Evolutionary conservation across 2,113 vertebrate species (phyloP), one percentile per base, ranked within the genome.

Genomic region (Rhea americana): DNA sequence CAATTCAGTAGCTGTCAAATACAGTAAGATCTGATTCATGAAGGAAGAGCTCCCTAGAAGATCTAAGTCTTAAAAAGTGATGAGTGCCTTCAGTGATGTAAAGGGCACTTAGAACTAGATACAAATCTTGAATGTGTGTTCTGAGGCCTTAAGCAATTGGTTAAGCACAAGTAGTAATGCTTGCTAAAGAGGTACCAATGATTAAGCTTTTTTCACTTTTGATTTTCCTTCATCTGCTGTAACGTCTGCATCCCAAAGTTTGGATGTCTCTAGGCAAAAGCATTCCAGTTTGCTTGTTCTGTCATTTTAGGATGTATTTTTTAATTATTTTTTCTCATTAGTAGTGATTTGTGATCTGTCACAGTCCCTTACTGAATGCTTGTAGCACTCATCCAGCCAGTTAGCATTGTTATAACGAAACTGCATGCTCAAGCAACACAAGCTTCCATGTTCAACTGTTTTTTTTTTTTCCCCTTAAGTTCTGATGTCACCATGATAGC

Each of bases 11-110:
- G 51, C 68, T 82, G 59, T 51, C 80, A 86, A 72, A 91, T 82
- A 17, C 59, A 89, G 24, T 62, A 66, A 73, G 71, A 53, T 58
- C 66, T 96, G 91, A 93, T 13, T 89, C 87, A 95, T 87, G 81
- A 72, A 85, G 65, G 47, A 90, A 41, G 59, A 90, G 24, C 66
- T 84, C 17, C 50, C 22, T n/a, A 5, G 15, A 70, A 92, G 68
- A 91, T 75, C 30, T 55, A 63, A 32, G 45, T 45, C 73, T 47
- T 90, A 51, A 86, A 91, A 76, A 26, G 56, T 58, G 37, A 53
- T 47, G 59, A 53, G 24, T 67, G 53, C 77, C 68, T 79, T 89
- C 19, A 16, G n/a, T 71, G 53, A 68, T 82, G 91, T 75, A 93
- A 86, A 76, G 32, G 68, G 37, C 19, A 47, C 39, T 68, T 92